Evolutionary conservation across 2,888 invertebrate genomes (phyloP).

Genomic region (Drosophila tanythrix): DNA sequence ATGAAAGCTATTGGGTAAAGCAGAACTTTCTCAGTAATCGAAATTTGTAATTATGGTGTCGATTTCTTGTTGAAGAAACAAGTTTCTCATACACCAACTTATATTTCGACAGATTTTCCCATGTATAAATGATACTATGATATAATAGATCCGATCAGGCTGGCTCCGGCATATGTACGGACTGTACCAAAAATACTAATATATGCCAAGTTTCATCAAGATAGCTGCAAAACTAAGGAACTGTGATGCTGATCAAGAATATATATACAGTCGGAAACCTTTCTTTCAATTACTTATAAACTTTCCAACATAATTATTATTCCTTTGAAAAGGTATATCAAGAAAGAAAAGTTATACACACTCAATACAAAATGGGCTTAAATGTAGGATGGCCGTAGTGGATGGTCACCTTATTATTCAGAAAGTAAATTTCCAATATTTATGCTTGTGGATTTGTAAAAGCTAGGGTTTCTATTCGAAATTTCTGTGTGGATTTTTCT

Average conservation of each 20-base stretch:
- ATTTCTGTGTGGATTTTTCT: not conserved
- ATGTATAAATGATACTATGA: not conserved
- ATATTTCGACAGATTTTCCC: not conserved
- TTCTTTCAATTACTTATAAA: too few species aligned
- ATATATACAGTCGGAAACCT: too few species aligned
- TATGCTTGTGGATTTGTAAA: not conserved
- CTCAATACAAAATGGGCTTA: not conserved
- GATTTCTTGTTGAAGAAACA: not conserved
- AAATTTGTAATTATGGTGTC: not conserved
- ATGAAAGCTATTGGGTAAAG: not conserved
- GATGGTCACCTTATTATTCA: not conserved
- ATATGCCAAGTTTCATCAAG: too few species aligned
- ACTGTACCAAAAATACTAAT: too few species aligned
- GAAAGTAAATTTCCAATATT: not conserved
- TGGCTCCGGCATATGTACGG: too few species aligned
- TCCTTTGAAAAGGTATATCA: not conserved
- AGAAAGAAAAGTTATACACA: not conserved
- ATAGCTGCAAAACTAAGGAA: too few species aligned
- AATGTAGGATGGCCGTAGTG: not conserved
- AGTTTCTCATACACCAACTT: not conserved
- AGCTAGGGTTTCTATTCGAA: fast-evolving
- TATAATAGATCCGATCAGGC: not conserved
- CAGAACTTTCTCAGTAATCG: not conserved
- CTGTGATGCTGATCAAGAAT: too few species aligned
- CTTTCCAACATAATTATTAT: too few species aligned